Base-by-base conservation (phyloP, 2,888 invertebrate species). In the Drosophila mayaguana region DNA sequence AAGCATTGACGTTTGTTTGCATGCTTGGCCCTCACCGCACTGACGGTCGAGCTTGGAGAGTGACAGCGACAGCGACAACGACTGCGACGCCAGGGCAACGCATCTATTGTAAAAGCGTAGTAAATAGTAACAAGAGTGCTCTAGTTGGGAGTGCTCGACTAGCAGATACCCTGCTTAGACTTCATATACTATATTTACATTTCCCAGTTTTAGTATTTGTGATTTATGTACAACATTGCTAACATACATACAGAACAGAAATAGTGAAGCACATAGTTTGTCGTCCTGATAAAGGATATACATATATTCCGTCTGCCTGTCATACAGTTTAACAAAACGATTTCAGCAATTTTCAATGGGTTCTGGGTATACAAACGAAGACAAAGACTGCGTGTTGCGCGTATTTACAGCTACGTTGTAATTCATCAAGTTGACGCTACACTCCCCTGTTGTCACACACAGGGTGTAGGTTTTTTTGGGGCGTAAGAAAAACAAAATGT, bases 1-100 rank as follows among this genome's bases (percentile, higher is more conserved):
- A 46, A 66, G 63, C 79, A 84, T 84, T 88, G 83, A 85, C 74
- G 88, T 83, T 83, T 69, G 72, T 81, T 87, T 74, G 69, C 63
- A 69, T 84, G 83, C 64, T 63, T 54, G 42, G 38, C n/a, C 50
- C 54, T n/a, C 42, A 34, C 38, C 65, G 45, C 60, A 53, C 48
- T 68, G 67, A 56, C 62, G 61, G 16, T 62, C 43, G 46, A 59
- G 25, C n/a, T 25, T 6, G 5, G 11, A 53, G 45, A 55, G 18
- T 22, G 42, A 61, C 28, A 7, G 28, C 1, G 12, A 48, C 42
- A 55, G n/a, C 50, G 59, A 45, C n/a, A 12, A 63, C 22, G 42
- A 57, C 28, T 11, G 45, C 36, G 53, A 54, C 53, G 64, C 55
- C 42, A 18, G 46, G 28, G 38, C 72, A 53, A 57, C 59, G 54